Evolutionary conservation across 2,888 invertebrate genomes (phyloP).

Genomic region (Polydrusus cervinus): DNA sequence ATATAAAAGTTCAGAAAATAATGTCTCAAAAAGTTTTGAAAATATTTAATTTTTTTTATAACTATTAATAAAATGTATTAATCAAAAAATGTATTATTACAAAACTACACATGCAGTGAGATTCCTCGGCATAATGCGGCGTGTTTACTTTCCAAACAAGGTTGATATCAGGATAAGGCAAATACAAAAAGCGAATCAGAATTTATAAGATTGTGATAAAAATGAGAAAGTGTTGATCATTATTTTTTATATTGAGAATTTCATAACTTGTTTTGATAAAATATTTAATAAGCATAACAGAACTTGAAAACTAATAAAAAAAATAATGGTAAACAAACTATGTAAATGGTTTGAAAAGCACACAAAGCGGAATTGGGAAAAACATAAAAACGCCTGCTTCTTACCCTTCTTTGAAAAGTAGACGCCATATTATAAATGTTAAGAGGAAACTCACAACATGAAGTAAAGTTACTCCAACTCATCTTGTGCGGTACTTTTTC

Average conservation of each 20-base stretch:
- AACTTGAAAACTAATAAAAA: neutral
- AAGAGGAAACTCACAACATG: slow-evolving; percentile 54
- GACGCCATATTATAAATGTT: slow-evolving; percentile 55
- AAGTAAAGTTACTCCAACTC: slow-evolving; percentile 53
- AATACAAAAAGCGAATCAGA: neutral
- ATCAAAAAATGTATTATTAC: neutral
- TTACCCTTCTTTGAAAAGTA: slow-evolving; percentile 55
- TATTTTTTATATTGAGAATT: neutral
- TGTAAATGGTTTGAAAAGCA: slow-evolving; percentile 1
- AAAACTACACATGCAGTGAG: slow-evolving; percentile 23
- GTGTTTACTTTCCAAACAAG: slow-evolving; percentile 17
- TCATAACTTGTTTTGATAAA: neutral
- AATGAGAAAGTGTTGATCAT: neutral
- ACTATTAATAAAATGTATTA: too few relatives aligned
- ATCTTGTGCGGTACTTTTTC: slow-evolving; percentile 31
- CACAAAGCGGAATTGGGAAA: slow-evolving; percentile 14
- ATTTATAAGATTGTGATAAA: neutral
- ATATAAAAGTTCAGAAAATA: too few relatives aligned
- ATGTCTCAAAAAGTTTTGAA: too few relatives aligned
- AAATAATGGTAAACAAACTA: neutral
- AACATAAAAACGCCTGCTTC: slow-evolving; percentile 29
- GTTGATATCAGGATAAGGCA: neutral
- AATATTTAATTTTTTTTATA: too few relatives aligned
- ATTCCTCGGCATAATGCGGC: slow-evolving; percentile 5
- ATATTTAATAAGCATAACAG: too few relatives aligned